Conservation (phyloP, 1,140 invertebrate genomes). For the Macrobrachium nipponense region DNA sequence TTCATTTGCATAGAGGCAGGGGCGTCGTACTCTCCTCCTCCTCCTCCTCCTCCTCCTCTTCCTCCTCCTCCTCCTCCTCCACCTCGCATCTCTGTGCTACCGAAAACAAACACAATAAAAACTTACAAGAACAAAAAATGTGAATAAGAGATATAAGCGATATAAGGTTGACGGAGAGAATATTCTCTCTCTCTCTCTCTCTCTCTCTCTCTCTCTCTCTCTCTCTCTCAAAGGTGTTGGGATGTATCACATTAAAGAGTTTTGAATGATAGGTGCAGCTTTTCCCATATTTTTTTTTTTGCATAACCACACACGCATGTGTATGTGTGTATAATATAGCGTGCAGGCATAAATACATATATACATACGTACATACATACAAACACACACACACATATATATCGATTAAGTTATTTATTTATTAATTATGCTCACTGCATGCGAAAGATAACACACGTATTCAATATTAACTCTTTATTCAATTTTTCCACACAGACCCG, state of each 20-base stretch:
- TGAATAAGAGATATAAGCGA: too few species aligned
- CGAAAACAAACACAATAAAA: too few species aligned
- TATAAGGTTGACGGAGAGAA: too few species aligned
- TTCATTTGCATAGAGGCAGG: too few species aligned
- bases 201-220: too few species aligned
- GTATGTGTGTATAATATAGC: neutral
- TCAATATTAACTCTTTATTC: neutral
- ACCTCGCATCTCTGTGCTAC: neutral
- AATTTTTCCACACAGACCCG: too few species aligned
- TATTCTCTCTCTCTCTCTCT: too few species aligned
- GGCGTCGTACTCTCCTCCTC: neutral
- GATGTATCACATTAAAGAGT: too few species aligned
- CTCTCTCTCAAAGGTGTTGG: too few species aligned
- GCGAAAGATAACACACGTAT: neutral
- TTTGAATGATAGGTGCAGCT: neutral
- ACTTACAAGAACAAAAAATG: too few species aligned
- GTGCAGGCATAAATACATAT: neutral
- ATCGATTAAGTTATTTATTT: slow-evolving; percentile 5
- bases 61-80: neutral
- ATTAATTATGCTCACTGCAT: neutral
- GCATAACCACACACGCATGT: neutral
- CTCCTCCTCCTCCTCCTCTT: neutral
- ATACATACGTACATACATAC: neutral
- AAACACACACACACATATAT: neutral
- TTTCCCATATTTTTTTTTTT: neutral